These are phyloP conservation scores for Nasalis larvatus DNA, from an alignment of 2,113 vertebrate species.

Conservation along the genomic window DNA sequence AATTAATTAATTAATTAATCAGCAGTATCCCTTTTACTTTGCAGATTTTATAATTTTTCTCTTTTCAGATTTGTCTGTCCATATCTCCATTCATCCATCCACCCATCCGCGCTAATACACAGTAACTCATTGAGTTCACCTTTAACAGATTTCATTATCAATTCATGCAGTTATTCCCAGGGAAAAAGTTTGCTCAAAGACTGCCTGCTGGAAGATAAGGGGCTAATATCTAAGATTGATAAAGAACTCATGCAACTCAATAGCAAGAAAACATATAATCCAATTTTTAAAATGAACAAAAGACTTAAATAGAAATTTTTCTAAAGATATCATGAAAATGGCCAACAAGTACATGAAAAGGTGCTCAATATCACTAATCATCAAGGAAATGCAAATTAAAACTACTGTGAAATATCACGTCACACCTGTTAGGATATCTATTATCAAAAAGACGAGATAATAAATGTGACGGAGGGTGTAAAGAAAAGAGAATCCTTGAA, in stretches of 20 bases:
- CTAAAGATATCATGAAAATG: neutral
- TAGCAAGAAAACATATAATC: neutral
- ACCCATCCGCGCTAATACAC: neutral
- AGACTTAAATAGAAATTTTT: neutral
- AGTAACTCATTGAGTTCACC: neutral
- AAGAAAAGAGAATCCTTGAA: neutral
- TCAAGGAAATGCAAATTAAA: neutral
- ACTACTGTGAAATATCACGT: neutral
- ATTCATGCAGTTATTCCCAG: neutral
- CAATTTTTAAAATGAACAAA: neutral
- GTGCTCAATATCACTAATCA: neutral
- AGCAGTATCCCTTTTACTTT: neutral
- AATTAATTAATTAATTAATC: neutral
- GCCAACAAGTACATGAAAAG: neutral
- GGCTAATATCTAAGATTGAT: neutral
- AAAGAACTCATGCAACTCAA: neutral
- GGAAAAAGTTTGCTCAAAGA: neutral
- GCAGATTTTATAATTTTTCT: neutral
- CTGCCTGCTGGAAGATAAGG: neutral
- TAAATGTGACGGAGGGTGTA: neutral
- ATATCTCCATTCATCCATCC: neutral
- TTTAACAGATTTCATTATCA: neutral
- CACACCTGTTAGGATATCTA: neutral
- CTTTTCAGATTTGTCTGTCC: neutral
- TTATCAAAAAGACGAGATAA: neutral